These are phyloP conservation scores for Hipparchia sbordonii DNA, from an alignment of 2,888 invertebrate species.

Conservation along the genomic window DNA sequence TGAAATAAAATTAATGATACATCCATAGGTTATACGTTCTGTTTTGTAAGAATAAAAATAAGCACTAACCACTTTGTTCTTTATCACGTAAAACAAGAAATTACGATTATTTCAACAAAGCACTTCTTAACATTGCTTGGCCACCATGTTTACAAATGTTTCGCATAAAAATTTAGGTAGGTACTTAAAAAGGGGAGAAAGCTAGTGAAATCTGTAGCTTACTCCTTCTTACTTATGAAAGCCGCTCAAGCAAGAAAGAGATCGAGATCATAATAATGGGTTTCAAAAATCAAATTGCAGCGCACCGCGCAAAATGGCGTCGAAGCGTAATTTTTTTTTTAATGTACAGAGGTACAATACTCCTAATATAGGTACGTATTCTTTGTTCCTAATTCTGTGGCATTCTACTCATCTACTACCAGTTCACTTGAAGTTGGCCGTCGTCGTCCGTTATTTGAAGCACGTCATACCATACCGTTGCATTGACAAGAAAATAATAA, in stretches of 20 bases:
- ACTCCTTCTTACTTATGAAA: constrained; percentile 57
- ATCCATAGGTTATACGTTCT: constrained; percentile 39
- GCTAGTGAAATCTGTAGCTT: constrained; percentile 62
- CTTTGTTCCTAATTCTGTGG: too few relatives aligned
- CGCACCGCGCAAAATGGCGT: constrained; percentile 78
- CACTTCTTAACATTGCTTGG: constrained; percentile 52
- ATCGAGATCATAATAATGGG: constrained; percentile 55
- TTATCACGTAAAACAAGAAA: constrained; percentile 40
- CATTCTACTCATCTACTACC: too few relatives aligned
- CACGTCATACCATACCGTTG: too few relatives aligned
- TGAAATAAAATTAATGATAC: constrained; percentile 36
- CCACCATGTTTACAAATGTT: constrained; percentile 83
- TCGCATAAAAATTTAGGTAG: constrained; percentile 66
- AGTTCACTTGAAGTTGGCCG: too few relatives aligned
- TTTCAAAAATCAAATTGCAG: constrained; percentile 52
- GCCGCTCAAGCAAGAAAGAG: constrained; percentile 56
- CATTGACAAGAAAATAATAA: too few relatives aligned
- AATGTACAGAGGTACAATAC: too few relatives aligned
- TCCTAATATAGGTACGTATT: too few relatives aligned
- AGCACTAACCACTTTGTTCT: constrained; percentile 55
- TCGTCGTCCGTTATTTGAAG: too few relatives aligned
- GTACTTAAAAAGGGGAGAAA: constrained; percentile 63
- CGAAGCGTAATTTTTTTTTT: constrained; percentile 40
- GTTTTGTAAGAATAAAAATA: constrained; percentile 21
- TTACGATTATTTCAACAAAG: constrained; percentile 38